Evolutionary conservation across 2,888 invertebrate species (phyloP).

Genomic region (Dione juno): DNA sequence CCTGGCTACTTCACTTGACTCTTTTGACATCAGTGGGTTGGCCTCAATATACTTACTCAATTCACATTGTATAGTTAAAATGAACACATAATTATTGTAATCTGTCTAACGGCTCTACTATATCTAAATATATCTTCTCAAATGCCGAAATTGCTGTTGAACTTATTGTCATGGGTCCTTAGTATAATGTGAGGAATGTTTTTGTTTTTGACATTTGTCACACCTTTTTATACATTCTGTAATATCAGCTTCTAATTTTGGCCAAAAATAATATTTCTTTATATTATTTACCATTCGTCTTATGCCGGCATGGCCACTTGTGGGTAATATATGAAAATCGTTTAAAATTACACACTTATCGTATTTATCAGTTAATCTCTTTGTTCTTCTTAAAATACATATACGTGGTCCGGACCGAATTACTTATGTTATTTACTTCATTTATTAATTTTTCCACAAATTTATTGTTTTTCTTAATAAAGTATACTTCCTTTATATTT

Average conservation of each 20-base stretch:
- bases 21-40: too few species aligned
- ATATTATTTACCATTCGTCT: neutral
- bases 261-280: neutral
- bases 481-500: constrained; percentile 32
- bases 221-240: constrained; percentile 37
- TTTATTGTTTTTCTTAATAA: constrained; percentile 35
- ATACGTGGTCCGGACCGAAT: neutral
- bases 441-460: constrained; percentile 33
- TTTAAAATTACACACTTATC: constrained; percentile 38
- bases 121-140: neutral
- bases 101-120: too few species aligned
- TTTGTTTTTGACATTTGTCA: constrained; percentile 41
- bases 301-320: constrained; percentile 20
- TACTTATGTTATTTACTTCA: constrained; percentile 28
- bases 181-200: constrained; percentile 20
- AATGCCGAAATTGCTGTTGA: neutral
- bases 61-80: too few species aligned
- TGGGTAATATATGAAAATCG: constrained; percentile 41
- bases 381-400: constrained; percentile 27
- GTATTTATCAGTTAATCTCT: constrained; percentile 36
- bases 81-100: too few species aligned
- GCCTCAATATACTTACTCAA: too few species aligned
- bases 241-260: constrained; percentile 37
- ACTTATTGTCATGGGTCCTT: neutral
- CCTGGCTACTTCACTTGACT: constrained; percentile 27